Conservation (phyloP, 1,140 invertebrate genomes). For the Dendroctonus valens region DNA sequence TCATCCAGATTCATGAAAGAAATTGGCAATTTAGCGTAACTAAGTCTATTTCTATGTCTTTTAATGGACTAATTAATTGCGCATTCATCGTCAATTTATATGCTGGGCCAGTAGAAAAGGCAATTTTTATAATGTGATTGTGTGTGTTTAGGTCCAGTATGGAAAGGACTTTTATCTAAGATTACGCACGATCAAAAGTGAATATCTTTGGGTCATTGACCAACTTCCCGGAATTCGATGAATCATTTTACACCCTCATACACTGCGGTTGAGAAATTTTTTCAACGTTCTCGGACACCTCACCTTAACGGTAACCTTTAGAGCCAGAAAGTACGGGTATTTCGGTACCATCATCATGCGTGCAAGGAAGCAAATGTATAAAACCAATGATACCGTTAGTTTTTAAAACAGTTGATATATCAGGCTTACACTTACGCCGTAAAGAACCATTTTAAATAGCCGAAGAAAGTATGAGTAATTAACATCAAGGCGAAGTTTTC, state of each 20-base stretch:
- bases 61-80: background rate
- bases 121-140: background rate
- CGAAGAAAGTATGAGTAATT: too few relatives aligned
- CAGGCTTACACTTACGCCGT: too few relatives aligned
- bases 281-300: background rate
- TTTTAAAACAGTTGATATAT: too few relatives aligned
- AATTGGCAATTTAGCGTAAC: background rate
- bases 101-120: background rate
- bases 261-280: background rate
- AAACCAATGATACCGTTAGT: too few relatives aligned
- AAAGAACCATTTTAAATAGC: too few relatives aligned
- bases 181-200: too few relatives aligned
- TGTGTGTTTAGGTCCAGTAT: background rate
- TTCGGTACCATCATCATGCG: too few relatives aligned
- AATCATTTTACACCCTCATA: slow-evolving; percentile 1
- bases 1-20: too few relatives aligned
- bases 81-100: background rate
- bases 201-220: background rate
- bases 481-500: too few relatives aligned
- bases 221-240: background rate
- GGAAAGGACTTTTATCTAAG: too few relatives aligned
- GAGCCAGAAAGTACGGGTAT: too few relatives aligned
- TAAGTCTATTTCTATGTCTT: background rate
- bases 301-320: background rate
- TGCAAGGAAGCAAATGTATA: too few relatives aligned